A percentile compares a stretch with the other conserved stretches of the same genome.
Evolutionary conservation across 2,113 vertebrate genomes (phyloP).

Genomic region (Gobio gobio): DNA sequence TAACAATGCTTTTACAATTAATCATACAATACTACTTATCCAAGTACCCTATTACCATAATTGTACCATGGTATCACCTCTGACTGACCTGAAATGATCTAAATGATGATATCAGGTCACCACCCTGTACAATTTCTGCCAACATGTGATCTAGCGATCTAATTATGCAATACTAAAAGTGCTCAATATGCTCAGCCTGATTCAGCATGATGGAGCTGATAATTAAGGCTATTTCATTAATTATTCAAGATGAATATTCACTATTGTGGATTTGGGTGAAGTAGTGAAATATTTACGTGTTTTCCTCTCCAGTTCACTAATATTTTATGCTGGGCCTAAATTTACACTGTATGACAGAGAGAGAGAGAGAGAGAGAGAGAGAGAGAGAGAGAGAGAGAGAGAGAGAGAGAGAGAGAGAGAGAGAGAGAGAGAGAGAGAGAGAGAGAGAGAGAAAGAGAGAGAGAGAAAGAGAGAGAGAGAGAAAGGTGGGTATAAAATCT

Average conservation of each 20-base stretch:
- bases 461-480: background rate
- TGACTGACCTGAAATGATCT: background rate
- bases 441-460: background rate
- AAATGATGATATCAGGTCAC: background rate
- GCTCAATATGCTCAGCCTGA: slow-evolving; percentile 33
- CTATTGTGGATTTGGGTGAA: slow-evolving; percentile 40
- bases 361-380: background rate
- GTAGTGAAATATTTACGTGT: slow-evolving; percentile 56
- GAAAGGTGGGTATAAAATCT: background rate
- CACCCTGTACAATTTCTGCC: background rate
- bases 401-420: background rate
- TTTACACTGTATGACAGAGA: background rate
- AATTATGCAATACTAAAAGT: slow-evolving; percentile 41
- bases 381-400: background rate
- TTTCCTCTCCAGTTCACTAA: slow-evolving; percentile 47
- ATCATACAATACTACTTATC: background rate
- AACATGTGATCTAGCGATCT: slow-evolving; percentile 34
- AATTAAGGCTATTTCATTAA: slow-evolving; percentile 53
- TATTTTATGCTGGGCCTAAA: slow-evolving; percentile 48
- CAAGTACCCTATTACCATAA: background rate
- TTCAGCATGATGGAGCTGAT: slow-evolving; percentile 41
- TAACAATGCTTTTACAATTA: background rate
- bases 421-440: background rate
- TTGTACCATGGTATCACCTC: background rate
- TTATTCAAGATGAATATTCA: slow-evolving; percentile 45